phyloP scores from a whole-genome alignment of 2,113 vertebrate genomes.

The Brienomyrus longianalis region DNA sequence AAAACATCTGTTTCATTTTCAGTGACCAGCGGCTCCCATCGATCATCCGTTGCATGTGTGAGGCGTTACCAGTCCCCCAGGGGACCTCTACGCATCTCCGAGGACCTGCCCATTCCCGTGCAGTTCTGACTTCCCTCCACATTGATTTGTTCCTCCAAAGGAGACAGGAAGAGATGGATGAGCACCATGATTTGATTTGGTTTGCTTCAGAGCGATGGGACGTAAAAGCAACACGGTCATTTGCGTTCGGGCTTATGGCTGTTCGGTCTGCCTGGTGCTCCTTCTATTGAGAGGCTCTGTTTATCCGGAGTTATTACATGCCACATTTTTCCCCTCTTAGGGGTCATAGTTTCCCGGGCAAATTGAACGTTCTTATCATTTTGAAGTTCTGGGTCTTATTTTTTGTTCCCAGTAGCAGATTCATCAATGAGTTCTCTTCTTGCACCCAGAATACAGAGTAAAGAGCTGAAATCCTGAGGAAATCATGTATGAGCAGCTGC shows the following conservation, averaged over 20 bases:
- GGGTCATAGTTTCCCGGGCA: background rate
- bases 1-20: slow-evolving; percentile 61
- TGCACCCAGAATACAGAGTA: background rate
- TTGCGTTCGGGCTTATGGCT: background rate
- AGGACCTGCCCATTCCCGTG: background rate
- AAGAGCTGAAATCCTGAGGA: background rate
- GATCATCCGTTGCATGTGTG: slow-evolving; percentile 41
- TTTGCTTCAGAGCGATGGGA: background rate
- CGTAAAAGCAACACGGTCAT: background rate
- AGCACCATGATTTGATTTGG: background rate
- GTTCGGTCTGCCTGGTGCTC: background rate
- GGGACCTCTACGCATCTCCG: slow-evolving; percentile 36
- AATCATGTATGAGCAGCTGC: background rate
- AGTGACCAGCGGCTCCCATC: slow-evolving; percentile 49
- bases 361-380: background rate
- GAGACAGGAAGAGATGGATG: background rate
- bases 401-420: background rate
- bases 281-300: background rate
- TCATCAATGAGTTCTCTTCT: background rate
- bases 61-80: slow-evolving; percentile 51
- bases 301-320: background rate
- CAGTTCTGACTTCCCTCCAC: background rate
- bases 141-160: background rate
- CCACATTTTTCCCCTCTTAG: background rate
- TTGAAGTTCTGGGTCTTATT: background rate